Base-by-base conservation (phyloP, 2,888 invertebrate genomes). In the Sinopyrophorus schimmeli region DNA sequence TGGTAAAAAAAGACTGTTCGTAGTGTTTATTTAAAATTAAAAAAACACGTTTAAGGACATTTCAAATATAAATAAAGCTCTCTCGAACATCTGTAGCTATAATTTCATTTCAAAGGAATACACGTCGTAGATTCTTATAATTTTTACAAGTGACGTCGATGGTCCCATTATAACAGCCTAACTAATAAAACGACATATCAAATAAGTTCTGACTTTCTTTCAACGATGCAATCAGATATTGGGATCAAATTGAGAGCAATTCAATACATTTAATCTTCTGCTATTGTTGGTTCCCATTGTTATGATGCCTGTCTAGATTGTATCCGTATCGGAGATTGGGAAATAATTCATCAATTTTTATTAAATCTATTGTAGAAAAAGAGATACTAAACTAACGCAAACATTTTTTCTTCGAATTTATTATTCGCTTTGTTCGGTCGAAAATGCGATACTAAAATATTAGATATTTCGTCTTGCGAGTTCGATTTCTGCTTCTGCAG, bases 171-270 rank as follows among this genome's bases (percentile, higher is more conserved):
- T 24, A 15, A 16, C 20, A 23, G 11, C 10, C 32, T 21, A 3
- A 10, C 26, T 31, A 41, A 40, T 43, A 44, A 50, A 50, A 39
- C 9, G 28, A 26, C 32, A 27, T 28, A 39, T 27, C 23, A 18
- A 21, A 39, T 39, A 34, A 44, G 35, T 50, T 50, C 40, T 37
- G 27, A 11, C 16, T 35, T 44, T 50, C 46, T 46, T 46, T 50
- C 31, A 46, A 14, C 23, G 39, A 35, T 37, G 39, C 46, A 50
- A 50, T 50, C 50, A 44, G 50, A 34, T 37, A 50, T 40, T 34
- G 41, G 23, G 44, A 46, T 46, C 44, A 46, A 50, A 50, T 44
- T 46, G 44, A 46, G 46, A 50, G 44, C 40, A 35, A 46, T 46
- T 40, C 50, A 37, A 50, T 50, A 46, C 34, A 46, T 40, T 44